These are phyloP conservation scores for Lithophane ornitopus DNA, from an alignment of 2,888 invertebrate species.

Conservation along the genomic window DNA sequence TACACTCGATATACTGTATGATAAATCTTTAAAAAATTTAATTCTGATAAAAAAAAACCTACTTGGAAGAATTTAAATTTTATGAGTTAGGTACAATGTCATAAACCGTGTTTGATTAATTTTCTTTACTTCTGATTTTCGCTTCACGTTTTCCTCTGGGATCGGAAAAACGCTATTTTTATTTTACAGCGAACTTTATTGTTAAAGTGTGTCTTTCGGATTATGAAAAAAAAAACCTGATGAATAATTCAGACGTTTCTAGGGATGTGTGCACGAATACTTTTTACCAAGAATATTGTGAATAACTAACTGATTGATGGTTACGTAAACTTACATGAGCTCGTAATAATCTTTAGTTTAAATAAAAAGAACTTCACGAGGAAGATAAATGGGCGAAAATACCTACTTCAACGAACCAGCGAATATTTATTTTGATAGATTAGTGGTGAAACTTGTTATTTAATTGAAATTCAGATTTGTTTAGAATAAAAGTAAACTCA, in stretches of 20 bases:
- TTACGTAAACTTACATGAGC: constrained; percentile 39
- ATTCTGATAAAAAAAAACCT: too few relatives aligned
- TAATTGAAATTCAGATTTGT: constrained; percentile 14
- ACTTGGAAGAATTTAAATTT: too few relatives aligned
- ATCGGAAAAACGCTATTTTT: constrained; percentile 22
- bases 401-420: constrained; percentile 13
- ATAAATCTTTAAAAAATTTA: too few relatives aligned
- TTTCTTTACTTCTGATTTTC: constrained; percentile 7
- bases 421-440: constrained; percentile 24
- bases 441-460: constrained; percentile 14
- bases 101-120: too few relatives aligned
- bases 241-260: constrained; percentile 32
- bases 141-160: constrained; percentile 28
- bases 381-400: constrained; percentile 26
- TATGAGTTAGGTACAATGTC: too few relatives aligned
- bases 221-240: constrained; percentile 16
- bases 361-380: constrained; percentile 12
- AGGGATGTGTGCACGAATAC: constrained; percentile 25
- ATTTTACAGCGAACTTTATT: constrained; percentile 23
- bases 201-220: constrained; percentile 8
- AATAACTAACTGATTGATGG: constrained; percentile 39
- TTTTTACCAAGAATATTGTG: constrained; percentile 23
- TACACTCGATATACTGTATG: too few relatives aligned
- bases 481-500: constrained; percentile 13
- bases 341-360: constrained; percentile 43